A percentile compares a stretch with the other conserved stretches of the same genome.
phyloP scores from a whole-genome alignment of 64 coral and sea anemone genomes.

The Porites lutea region DNA sequence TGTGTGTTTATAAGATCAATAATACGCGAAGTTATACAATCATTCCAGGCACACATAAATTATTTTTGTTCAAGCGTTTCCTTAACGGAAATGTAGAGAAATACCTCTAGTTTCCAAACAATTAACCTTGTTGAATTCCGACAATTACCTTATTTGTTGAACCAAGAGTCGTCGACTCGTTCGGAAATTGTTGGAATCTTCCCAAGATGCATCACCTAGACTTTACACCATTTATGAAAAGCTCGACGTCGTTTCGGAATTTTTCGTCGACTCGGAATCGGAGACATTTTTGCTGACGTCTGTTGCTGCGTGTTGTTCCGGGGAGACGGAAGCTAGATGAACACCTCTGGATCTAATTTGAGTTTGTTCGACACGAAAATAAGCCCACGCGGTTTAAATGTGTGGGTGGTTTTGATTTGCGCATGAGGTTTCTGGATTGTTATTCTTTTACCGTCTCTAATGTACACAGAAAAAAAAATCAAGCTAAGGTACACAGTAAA shows the following conservation, averaged over 20 bases:
- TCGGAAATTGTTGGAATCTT: constrained; percentile 1
- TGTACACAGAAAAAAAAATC: background rate
- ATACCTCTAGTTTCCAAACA: background rate
- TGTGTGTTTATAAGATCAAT: no score
- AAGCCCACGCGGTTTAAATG: background rate
- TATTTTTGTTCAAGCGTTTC: background rate
- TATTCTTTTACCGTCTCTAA: background rate
- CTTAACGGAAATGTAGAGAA: background rate
- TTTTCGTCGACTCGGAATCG: constrained; percentile 9
- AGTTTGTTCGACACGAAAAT: constrained; percentile 9
- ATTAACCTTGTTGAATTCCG: background rate
- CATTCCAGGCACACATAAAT: no score
- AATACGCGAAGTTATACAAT: no score
- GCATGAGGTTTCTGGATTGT: background rate
- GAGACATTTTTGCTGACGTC: background rate
- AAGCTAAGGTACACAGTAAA: no score
- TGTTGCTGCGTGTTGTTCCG: background rate
- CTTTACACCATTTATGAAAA: background rate
- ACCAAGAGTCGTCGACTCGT: background rate
- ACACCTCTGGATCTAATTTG: background rate
- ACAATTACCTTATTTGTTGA: background rate
- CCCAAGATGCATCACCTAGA: background rate
- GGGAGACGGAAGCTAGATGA: background rate
- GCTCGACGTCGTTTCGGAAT: background rate
- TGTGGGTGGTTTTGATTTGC: constrained; percentile 19